Percentiles rank a stretch among this genome's conserved stretches.
These are phyloP conservation scores for Epizoanthus ramosus DNA, from an alignment of 92 coral and sea anemone species.

Conservation along the genomic window DNA sequence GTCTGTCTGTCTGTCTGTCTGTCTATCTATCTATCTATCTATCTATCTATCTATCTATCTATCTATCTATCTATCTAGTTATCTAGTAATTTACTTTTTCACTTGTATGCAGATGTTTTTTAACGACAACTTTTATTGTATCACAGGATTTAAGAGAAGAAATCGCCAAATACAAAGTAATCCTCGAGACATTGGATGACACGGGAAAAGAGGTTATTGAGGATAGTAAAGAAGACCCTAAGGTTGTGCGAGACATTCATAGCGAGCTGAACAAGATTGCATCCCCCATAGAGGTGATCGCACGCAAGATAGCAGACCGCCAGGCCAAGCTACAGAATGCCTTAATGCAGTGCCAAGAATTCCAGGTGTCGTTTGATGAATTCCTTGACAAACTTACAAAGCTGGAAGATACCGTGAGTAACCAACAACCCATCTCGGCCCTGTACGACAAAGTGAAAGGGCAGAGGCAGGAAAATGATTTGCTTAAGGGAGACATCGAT, in stretches of 20 bases:
- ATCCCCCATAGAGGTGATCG: constrained; percentile 81
- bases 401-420: constrained; percentile 61
- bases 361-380: constrained; percentile 89
- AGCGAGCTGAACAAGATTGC: constrained; percentile 89
- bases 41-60: too few relatives aligned
- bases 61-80: too few relatives aligned
- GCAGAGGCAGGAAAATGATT: constrained; percentile 85
- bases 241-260: constrained; percentile 90
- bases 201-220: constrained; percentile 86
- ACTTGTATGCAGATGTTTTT: neutral
- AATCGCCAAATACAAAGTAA: constrained; percentile 71
- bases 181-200: constrained; percentile 79
- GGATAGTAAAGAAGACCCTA: constrained; percentile 83
- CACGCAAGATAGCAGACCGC: constrained; percentile 88
- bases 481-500: constrained; percentile 63
- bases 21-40: too few relatives aligned
- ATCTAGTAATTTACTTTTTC: neutral
- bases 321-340: constrained; percentile 93
- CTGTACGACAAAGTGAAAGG: constrained; percentile 75
- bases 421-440: constrained; percentile 88
- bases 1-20: too few relatives aligned
- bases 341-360: constrained; percentile 89
- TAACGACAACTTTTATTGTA: neutral
- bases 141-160: constrained; percentile 81
- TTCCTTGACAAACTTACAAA: constrained; percentile 76